Conservation (phyloP, 2,797 vertebrate genomes). For the Syndactyla subalaris region DNA sequence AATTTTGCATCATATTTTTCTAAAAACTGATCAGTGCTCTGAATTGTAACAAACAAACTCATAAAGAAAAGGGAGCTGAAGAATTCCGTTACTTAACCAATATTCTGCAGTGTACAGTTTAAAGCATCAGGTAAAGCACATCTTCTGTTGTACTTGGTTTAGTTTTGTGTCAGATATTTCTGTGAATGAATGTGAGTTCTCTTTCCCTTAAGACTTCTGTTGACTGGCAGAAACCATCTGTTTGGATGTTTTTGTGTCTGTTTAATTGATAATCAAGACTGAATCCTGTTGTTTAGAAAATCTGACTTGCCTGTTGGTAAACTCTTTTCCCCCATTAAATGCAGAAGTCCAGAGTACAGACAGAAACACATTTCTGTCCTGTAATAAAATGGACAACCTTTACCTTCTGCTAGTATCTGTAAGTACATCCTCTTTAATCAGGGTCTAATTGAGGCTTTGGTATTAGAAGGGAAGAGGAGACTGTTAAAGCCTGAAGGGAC, state of each 20-base stretch:
- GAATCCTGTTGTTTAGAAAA: constrained; percentile 58
- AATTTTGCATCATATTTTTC: neutral
- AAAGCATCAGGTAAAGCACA: neutral
- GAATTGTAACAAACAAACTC: neutral
- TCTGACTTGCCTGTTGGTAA: constrained; percentile 49
- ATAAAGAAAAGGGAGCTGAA: neutral
- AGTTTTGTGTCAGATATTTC: constrained; percentile 34
- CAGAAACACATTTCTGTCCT: constrained; percentile 20
- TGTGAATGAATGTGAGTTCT: constrained; percentile 39
- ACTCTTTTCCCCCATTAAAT: constrained; percentile 30
- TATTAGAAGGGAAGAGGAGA: constrained; percentile 11
- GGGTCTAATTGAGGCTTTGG: constrained; percentile 31
- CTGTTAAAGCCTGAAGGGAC: constrained; percentile 29
- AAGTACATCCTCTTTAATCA: constrained; percentile 42
- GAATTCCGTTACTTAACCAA: neutral
- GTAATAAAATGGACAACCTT: constrained; percentile 11
- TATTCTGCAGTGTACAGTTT: neutral
- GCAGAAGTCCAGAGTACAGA: neutral
- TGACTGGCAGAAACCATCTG: constrained; percentile 68
- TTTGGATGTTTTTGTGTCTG: constrained; percentile 64
- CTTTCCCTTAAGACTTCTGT: constrained; percentile 37
- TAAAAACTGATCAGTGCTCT: neutral
- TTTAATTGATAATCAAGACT: constrained; percentile 72
- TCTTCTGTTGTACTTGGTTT: constrained; percentile 7
- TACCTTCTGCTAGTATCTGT: neutral